These are phyloP conservation scores for Pseudonaja textilis DNA, from an alignment of 2,113 vertebrate genomes.

Conservation along the genomic window DNA sequence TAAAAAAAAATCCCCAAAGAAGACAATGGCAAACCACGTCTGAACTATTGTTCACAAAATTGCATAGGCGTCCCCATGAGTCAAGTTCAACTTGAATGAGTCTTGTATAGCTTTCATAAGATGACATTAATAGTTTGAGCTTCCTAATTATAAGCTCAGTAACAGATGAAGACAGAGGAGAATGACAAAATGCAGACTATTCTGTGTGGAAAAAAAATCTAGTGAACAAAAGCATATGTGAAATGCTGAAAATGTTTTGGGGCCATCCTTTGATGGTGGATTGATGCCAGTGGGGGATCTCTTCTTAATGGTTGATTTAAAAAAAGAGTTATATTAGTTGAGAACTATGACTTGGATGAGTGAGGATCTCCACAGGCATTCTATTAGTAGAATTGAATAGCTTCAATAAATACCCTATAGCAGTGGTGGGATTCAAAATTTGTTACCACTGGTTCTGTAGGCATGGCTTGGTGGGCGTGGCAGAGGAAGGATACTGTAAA, in stretches of 20 bases:
- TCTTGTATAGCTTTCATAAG: neutral
- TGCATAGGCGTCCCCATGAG: neutral
- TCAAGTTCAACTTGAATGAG: neutral
- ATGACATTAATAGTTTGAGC: neutral
- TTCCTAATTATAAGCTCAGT: neutral
- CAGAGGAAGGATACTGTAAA: no score
- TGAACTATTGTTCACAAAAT: neutral
- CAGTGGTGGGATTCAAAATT: no score
- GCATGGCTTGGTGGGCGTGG: no score
- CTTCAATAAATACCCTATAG: neutral
- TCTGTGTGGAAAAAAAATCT: neutral
- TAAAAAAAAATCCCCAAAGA: neutral
- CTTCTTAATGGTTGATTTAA: neutral
- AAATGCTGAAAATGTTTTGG: neutral
- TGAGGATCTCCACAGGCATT: no score
- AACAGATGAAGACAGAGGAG: neutral
- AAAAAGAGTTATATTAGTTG: no score
- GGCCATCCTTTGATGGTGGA: no score
- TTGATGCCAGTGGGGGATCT: neutral
- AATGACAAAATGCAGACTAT: neutral
- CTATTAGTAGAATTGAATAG: neutral
- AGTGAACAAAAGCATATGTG: no score
- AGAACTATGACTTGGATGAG: no score
- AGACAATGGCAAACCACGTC: neutral
- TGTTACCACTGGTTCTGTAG: no score